Percentiles rank a stretch among this genome's conserved stretches.
Conservation (phyloP, 1,140 invertebrate genomes). For the Homarus americanus region DNA sequence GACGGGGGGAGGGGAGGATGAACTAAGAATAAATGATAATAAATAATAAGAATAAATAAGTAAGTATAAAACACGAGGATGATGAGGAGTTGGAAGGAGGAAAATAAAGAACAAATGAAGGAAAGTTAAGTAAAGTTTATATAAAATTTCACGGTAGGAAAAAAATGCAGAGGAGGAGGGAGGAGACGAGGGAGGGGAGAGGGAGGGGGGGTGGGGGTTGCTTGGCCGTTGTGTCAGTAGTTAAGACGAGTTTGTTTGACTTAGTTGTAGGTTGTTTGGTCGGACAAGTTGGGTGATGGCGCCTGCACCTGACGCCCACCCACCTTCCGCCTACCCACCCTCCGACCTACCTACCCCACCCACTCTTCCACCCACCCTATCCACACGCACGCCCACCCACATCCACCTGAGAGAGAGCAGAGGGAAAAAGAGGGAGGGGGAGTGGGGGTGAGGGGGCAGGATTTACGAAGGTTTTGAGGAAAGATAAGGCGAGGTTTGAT, state of each 20-base stretch:
- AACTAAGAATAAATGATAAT: neutral
- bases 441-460: neutral
- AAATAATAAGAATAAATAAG: neutral
- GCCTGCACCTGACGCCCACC: no score
- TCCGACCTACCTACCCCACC: no score
- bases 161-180: slow-evolving; percentile 12
- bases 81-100: neutral
- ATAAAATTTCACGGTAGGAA: neutral
- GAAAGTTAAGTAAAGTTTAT: slow-evolving; percentile 26
- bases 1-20: neutral
- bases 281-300: slow-evolving; percentile 11
- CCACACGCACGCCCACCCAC: neutral
- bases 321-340: no score
- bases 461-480: neutral
- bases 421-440: neutral
- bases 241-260: slow-evolving; percentile 53
- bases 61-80: neutral
- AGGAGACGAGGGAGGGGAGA: neutral
- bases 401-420: neutral
- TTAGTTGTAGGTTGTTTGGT: slow-evolving; percentile 43
- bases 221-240: slow-evolving; percentile 27
- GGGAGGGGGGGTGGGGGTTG: no score
- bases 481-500: neutral
- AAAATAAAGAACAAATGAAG: slow-evolving; percentile 23
- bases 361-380: no score